These are phyloP conservation scores for Xerus inauris DNA, from an alignment of 2,113 vertebrate genomes.

Conservation along the genomic window DNA sequence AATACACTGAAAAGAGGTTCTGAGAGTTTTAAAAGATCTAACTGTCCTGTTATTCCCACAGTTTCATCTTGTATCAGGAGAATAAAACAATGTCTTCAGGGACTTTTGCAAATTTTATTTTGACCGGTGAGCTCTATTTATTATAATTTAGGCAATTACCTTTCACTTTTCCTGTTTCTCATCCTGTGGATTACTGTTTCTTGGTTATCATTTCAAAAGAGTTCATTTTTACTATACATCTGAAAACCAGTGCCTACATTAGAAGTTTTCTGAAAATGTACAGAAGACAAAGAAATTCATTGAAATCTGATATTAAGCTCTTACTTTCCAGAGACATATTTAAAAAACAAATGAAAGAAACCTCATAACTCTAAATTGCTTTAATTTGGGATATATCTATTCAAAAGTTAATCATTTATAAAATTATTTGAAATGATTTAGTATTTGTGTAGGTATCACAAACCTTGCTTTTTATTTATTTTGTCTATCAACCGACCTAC, in stretches of 20 bases:
- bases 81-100: neutral
- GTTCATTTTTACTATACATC: conserved; percentile 3
- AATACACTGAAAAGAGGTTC: neutral
- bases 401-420: neutral
- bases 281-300: conserved; percentile 6
- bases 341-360: conserved; percentile 6
- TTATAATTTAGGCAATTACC: neutral
- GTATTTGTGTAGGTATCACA: neutral
- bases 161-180: neutral
- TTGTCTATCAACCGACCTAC: no score
- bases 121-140: neutral
- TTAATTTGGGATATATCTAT: conserved; percentile 25
- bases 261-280: neutral
- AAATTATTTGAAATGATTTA: conserved; percentile 26
- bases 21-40: neutral
- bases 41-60: neutral
- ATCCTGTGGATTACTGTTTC: neutral
- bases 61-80: neutral
- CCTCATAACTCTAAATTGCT: neutral
- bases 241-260: neutral
- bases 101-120: conserved; percentile 17
- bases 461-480: conserved; percentile 18
- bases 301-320: neutral
- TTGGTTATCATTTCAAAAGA: conserved; percentile 32
- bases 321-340: conserved; percentile 1